These are phyloP conservation scores for Chrysomallon squamiferum DNA, from an alignment of 1,140 invertebrate species.

Conservation along the genomic window DNA sequence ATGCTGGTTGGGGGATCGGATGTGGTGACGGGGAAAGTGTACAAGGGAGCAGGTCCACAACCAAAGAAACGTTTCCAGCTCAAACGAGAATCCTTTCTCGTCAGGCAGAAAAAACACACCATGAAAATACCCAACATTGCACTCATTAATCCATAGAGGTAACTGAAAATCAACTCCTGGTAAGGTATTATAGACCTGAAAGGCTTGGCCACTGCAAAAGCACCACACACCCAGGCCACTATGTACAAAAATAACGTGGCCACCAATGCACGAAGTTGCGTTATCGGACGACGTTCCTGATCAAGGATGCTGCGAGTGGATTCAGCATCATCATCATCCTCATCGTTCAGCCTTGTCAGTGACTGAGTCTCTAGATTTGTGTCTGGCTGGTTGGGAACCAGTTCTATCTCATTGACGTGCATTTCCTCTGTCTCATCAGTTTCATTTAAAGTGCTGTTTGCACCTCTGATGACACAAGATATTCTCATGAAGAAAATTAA, in stretches of 20 bases:
- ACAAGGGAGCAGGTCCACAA: constrained; percentile 40
- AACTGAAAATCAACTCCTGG: constrained; percentile 80
- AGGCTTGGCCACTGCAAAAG: constrained; percentile 66
- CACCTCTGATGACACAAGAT: constrained; percentile 70
- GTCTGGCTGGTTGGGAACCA: constrained; percentile 47
- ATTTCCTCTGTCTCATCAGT: constrained; percentile 48
- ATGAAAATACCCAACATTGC: constrained; percentile 81
- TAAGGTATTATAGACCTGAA: constrained; percentile 68
- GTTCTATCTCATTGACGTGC: constrained; percentile 71
- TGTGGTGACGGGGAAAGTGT: constrained; percentile 31
- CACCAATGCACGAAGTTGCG: constrained; percentile 81
- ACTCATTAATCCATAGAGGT: constrained; percentile 76
- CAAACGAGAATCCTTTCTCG: constrained; percentile 78
- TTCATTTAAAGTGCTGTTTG: constrained; percentile 26
- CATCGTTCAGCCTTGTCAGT: constrained; percentile 14
- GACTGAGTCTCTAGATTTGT: constrained; percentile 35
- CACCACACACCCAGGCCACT: constrained; percentile 76
- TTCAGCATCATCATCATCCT: constrained; percentile 28
- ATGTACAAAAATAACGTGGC: constrained; percentile 78
- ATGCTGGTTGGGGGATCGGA: constrained; percentile 22
- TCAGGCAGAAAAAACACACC: constrained; percentile 84
- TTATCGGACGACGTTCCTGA: constrained; percentile 79
- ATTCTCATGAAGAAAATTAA: constrained; percentile 78
- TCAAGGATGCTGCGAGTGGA: constrained; percentile 79
- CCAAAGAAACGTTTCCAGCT: constrained; percentile 53